Percentiles rank a stretch among this genome's conserved stretches.
Conservation (phyloP, 2,113 vertebrate species). For the Oreochromis niloticus region DNA sequence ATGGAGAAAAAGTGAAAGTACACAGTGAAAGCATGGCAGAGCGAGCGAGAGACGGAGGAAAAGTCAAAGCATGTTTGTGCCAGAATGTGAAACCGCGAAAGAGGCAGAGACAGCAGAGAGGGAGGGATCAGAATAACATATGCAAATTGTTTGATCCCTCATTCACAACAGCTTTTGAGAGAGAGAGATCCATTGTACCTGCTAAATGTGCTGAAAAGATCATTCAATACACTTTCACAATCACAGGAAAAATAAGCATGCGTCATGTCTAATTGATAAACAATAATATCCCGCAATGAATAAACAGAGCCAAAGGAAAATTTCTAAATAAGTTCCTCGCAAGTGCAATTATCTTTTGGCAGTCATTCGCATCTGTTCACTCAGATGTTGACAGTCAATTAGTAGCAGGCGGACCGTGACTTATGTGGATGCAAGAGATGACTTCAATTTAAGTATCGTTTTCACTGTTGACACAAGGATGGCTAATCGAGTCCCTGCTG, state of each 20-base stretch:
- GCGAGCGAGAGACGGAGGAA: not conserved
- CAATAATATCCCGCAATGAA: not conserved
- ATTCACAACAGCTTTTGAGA: not conserved
- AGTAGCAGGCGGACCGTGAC: conserved; percentile 12
- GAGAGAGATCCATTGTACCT: not conserved
- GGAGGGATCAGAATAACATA: not conserved
- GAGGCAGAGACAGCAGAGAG: not conserved
- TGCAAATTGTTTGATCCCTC: conserved; percentile 4
- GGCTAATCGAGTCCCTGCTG: not conserved
- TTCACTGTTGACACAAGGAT: conserved; percentile 11
- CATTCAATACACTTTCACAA: not conserved
- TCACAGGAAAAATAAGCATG: not conserved
- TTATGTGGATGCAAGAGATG: conserved; percentile 12
- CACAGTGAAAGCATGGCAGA: not conserved
- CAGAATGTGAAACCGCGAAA: not conserved
- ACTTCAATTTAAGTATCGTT: conserved; percentile 20
- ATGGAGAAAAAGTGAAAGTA: not conserved
- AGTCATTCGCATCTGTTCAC: conserved; percentile 18
- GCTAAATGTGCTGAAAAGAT: not conserved
- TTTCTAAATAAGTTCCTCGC: not conserved
- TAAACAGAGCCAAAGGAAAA: not conserved
- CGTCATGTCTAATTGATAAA: conserved; percentile 12
- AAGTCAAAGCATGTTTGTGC: not conserved
- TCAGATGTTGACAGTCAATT: conserved; percentile 38
- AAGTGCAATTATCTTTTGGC: conserved; percentile 26